These are phyloP conservation scores for Malurus melanocephalus DNA, from an alignment of 2,113 vertebrate species.

Conservation along the genomic window DNA sequence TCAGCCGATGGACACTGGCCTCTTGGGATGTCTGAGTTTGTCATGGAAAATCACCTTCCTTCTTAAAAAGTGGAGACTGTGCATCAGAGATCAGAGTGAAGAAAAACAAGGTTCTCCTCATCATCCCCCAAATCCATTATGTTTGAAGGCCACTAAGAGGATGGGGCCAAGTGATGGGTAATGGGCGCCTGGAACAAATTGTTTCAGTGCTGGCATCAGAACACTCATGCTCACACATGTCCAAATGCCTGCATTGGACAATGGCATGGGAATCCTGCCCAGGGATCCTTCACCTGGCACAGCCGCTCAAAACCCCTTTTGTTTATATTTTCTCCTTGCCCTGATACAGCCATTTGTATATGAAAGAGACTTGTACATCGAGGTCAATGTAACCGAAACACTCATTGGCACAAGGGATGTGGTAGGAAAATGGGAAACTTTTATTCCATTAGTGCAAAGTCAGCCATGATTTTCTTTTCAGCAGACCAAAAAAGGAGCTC, in stretches of 20 bases:
- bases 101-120: background rate
- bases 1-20: fast-evolving
- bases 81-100: background rate
- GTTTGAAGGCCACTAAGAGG: background rate
- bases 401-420: slow-evolving; percentile 58
- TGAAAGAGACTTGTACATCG: slow-evolving; percentile 3
- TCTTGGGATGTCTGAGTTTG: background rate
- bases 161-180: background rate
- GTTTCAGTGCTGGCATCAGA: slow-evolving; percentile 60
- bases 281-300: slow-evolving; percentile 65
- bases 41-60: background rate
- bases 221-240: slow-evolving; percentile 61
- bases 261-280: slow-evolving; percentile 20
- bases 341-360: slow-evolving; percentile 55
- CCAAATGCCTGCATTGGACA: slow-evolving; percentile 57
- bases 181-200: slow-evolving; percentile 52
- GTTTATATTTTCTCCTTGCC: slow-evolving; percentile 56
- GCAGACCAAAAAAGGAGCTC: slow-evolving; percentile 65
- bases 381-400: slow-evolving; percentile 59
- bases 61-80: background rate
- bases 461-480: slow-evolving; percentile 69
- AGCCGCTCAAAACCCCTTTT: slow-evolving; percentile 58
- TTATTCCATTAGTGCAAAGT: slow-evolving; percentile 64
- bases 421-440: slow-evolving; percentile 58
- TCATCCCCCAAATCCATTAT: background rate